Evolutionary conservation across 2,113 vertebrate genomes (phyloP).

Genomic region (Ophiodon elongatus): DNA sequence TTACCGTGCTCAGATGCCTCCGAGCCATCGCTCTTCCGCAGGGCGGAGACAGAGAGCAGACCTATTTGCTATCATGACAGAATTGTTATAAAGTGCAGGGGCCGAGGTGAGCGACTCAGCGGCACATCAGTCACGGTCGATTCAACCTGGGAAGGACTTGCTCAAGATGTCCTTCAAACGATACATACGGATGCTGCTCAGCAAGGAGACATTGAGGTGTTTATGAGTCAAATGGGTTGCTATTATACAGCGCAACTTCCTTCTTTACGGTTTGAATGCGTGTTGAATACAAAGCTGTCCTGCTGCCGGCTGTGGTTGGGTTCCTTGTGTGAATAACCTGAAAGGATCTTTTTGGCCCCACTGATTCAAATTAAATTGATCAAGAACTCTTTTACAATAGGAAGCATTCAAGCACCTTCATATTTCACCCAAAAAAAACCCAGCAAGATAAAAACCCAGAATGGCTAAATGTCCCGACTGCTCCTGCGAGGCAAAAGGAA

Average conservation of each 20-base stretch:
- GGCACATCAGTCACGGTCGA: not conserved
- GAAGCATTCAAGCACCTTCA: not conserved
- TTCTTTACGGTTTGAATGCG: not conserved
- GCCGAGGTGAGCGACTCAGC: constrained; percentile 19
- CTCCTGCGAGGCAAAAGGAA: not conserved
- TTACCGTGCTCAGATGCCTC: constrained; percentile 51
- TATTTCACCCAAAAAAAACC: not conserved
- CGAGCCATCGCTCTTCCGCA: constrained; percentile 50
- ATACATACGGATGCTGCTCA: not conserved
- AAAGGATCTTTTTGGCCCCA: not conserved
- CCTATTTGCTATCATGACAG: constrained; percentile 49
- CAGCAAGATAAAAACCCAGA: not conserved
- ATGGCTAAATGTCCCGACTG: not conserved
- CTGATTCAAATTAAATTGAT: not conserved
- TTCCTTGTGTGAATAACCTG: not conserved
- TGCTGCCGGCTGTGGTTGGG: not conserved
- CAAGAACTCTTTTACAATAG: not conserved
- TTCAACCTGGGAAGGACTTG: not conserved
- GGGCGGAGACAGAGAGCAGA: constrained; percentile 54
- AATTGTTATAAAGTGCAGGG: constrained; percentile 57
- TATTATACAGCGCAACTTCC: not conserved
- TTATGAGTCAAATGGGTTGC: not conserved
- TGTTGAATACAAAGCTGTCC: not conserved
- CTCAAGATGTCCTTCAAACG: constrained; percentile 6
- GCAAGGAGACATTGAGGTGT: not conserved